These are phyloP conservation scores for Ctenosaura bakeri DNA, from an alignment of 2,797 vertebrate genomes.

Conservation along the genomic window DNA sequence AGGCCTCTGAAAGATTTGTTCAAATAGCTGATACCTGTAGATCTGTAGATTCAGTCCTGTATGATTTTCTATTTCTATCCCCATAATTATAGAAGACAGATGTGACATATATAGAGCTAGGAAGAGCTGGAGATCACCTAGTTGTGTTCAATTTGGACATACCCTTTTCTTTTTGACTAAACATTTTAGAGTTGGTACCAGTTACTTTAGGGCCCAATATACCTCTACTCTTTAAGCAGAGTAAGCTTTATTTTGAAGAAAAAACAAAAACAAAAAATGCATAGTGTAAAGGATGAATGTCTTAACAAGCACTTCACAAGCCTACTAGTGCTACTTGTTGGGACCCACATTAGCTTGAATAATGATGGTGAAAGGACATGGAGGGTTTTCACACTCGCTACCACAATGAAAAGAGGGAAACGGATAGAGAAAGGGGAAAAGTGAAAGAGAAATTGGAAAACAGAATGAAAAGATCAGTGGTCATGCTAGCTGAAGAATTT, in stretches of 20 bases:
- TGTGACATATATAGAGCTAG: not conserved
- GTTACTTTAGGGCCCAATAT: too few relatives aligned
- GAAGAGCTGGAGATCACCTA: not conserved
- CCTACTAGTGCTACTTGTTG: not conserved
- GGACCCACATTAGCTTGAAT: too few relatives aligned
- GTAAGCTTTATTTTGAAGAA: not conserved
- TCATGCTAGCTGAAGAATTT: too few relatives aligned
- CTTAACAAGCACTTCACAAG: not conserved
- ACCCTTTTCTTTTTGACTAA: not conserved
- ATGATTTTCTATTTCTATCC: conserved; percentile 33
- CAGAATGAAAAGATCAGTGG: not conserved
- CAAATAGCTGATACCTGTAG: not conserved
- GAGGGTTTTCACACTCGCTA: not conserved
- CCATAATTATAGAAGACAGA: not conserved
- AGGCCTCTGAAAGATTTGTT: not conserved
- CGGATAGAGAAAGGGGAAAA: not conserved
- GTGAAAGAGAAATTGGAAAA: not conserved
- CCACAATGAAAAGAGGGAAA: not conserved
- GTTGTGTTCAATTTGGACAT: not conserved
- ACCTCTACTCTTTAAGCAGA: too few relatives aligned
- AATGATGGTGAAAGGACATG: too few relatives aligned
- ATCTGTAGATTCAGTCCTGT: not conserved
- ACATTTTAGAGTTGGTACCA: too few relatives aligned
- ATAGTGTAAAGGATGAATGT: not conserved
- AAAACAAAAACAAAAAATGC: too few relatives aligned